Conservation (phyloP, 2,113 vertebrate species). For the Centropristis striata region DNA sequence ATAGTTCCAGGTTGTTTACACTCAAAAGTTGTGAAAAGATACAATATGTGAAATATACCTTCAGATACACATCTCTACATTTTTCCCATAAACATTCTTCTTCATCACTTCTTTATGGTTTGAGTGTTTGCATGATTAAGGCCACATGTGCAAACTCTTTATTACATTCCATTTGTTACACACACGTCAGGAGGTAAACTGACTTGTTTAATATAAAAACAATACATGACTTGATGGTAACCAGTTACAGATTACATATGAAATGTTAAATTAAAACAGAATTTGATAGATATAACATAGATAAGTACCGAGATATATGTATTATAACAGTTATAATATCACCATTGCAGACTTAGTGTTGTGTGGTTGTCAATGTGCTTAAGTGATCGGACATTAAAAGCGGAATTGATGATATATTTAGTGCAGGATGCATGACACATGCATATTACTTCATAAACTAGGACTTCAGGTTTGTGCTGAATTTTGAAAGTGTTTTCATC, state of each 20-base stretch:
- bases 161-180: neutral
- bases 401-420: neutral
- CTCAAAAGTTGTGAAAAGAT: neutral
- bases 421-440: neutral
- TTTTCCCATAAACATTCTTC: neutral
- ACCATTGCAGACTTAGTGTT: neutral
- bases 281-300: neutral
- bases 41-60: neutral
- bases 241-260: neutral
- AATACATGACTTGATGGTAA: neutral
- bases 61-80: neutral
- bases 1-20: neutral
- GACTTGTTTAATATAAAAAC: neutral
- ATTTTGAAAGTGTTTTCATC: neutral
- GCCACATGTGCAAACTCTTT: neutral
- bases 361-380: neutral
- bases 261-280: neutral
- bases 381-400: neutral
- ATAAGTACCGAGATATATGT: neutral
- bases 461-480: neutral
- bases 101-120: neutral
- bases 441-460: neutral
- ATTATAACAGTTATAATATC: neutral
- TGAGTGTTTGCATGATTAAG: neutral
- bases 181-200: neutral